Conservation (phyloP, 1,140 invertebrate species). For the Apis laboriosa region DNA sequence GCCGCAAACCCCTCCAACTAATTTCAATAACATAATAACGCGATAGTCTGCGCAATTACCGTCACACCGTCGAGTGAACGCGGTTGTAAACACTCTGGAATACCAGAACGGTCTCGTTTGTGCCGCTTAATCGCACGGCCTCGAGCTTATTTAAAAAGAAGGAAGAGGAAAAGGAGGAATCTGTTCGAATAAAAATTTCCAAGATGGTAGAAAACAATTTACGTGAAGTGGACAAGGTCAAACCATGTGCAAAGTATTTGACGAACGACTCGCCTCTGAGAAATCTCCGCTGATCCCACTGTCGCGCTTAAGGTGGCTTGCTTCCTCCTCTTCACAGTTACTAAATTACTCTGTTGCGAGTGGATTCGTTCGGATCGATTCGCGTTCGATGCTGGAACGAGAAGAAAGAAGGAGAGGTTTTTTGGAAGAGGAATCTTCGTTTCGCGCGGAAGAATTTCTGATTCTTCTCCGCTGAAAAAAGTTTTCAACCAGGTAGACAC, state of each 20-base stretch:
- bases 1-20: too few relatives aligned
- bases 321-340: slow-evolving; percentile 19
- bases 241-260: neutral
- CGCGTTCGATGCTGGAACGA: neutral
- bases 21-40: slow-evolving; percentile 4
- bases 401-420: too few relatives aligned
- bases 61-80: neutral
- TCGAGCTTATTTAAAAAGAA: too few relatives aligned
- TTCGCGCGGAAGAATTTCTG: too few relatives aligned
- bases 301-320: slow-evolving; percentile 13
- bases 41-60: neutral
- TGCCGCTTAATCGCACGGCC: slow-evolving; percentile 8
- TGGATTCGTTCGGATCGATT: neutral
- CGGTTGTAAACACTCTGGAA: too few relatives aligned
- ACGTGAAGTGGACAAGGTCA: neutral
- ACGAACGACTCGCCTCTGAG: slow-evolving; percentile 8
- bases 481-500: too few relatives aligned
- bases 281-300: slow-evolving; percentile 42
- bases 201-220: neutral
- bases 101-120: neutral
- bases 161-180: too few relatives aligned
- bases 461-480: too few relatives aligned
- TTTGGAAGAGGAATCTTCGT: neutral
- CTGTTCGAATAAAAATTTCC: slow-evolving; percentile 6
- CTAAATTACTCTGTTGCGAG: slow-evolving; percentile 41